Evolutionary conservation across 2,888 invertebrate genomes (phyloP).

Genomic region (Aphidius colemani): DNA sequence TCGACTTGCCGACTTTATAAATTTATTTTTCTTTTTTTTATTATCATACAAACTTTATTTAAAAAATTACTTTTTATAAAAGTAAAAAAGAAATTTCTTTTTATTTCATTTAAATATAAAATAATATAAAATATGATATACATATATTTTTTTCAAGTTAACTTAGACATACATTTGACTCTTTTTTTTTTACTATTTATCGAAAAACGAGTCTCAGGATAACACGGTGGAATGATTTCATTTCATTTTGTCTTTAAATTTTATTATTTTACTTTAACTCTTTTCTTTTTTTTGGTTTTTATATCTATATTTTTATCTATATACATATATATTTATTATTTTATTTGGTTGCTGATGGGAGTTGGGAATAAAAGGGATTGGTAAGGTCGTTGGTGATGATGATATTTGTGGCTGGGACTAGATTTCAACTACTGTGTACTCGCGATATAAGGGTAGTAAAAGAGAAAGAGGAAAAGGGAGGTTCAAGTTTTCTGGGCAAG

Average conservation of each 20-base stretch:
- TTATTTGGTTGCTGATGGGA: not conserved
- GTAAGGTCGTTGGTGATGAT: conserved; percentile 21
- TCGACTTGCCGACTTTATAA: not conserved
- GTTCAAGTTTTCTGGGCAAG: conserved; percentile 8
- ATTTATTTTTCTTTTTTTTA: not conserved
- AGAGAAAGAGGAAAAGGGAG: conserved; percentile 2
- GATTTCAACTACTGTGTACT: conserved; percentile 23
- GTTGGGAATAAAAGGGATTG: conserved; percentile 13
- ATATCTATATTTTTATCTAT: not conserved
- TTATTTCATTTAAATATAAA: not conserved
- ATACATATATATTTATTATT: not conserved
- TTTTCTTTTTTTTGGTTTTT: not conserved
- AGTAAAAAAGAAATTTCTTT: too few species aligned
- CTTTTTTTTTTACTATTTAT: not conserved
- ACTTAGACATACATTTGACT: not conserved
- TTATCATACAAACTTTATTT: not conserved
- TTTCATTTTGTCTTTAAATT: not conserved
- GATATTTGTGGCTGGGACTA: conserved; percentile 30
- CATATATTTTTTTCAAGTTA: not conserved
- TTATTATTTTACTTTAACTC: not conserved
- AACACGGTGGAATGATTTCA: not conserved
- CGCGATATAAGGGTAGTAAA: not conserved
- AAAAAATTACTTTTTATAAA: not conserved
- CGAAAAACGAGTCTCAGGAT: not conserved
- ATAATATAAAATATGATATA: not conserved